Percentiles rank a stretch among this genome's conserved stretches.
phyloP scores from a whole-genome alignment of 2,888 invertebrate species.

The Linyphia triangularis region DNA sequence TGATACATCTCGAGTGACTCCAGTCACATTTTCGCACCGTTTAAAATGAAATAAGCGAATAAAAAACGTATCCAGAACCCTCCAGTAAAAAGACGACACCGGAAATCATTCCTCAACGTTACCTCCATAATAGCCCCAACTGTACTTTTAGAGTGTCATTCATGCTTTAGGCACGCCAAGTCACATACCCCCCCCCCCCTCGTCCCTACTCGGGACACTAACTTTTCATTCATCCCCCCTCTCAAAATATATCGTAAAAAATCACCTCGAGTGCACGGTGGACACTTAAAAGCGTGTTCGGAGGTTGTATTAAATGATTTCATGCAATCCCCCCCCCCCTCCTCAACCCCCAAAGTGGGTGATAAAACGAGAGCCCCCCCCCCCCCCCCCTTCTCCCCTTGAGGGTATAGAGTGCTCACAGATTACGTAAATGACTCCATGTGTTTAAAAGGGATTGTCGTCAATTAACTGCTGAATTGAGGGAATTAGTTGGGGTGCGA shows the following conservation, averaged over 20 bases:
- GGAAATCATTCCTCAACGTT: too few species aligned
- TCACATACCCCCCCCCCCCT: too few species aligned
- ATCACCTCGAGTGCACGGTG: background rate
- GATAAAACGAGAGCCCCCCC: too few species aligned
- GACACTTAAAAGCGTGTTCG: background rate
- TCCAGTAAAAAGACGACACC: too few species aligned
- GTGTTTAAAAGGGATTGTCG: background rate
- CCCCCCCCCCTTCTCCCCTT: background rate
- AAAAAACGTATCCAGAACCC: too few species aligned
- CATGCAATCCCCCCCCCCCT: background rate
- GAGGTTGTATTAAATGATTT: background rate
- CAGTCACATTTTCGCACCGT: too few species aligned
- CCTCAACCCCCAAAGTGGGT: background rate
- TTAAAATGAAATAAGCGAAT: too few species aligned
- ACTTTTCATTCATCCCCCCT: too few species aligned
- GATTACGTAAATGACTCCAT: constrained; percentile 11
- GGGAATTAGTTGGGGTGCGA: background rate
- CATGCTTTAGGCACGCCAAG: background rate
- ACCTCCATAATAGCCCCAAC: too few species aligned
- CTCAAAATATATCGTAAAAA: background rate
- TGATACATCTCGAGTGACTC: too few species aligned
- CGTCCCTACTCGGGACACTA: too few species aligned
- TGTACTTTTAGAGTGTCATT: background rate
- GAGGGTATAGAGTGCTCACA: constrained; percentile 18
- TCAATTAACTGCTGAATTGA: background rate